Evolutionary conservation across 2,888 invertebrate genomes (phyloP).

Genomic region (Microdon myrmicae): DNA sequence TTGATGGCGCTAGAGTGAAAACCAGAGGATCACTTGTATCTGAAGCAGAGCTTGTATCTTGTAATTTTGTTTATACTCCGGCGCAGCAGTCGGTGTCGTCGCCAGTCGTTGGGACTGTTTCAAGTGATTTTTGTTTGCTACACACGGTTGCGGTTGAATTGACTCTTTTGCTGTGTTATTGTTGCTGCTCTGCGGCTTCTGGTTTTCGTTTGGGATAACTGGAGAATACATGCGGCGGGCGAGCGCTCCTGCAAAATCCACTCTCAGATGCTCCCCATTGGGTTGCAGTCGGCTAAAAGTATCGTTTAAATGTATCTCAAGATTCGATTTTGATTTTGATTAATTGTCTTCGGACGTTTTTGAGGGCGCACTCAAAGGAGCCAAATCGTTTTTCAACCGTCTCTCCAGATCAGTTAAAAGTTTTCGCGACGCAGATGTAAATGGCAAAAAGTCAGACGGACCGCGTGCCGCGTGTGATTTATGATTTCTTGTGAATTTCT

Average conservation of each 20-base stretch:
- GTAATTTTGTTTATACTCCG: conserved; percentile 31
- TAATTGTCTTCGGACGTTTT: conserved; percentile 25
- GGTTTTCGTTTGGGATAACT: conserved; percentile 25
- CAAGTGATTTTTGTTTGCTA: conserved; percentile 2
- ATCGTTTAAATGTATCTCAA: conserved; percentile 30
- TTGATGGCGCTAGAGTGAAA: conserved; percentile 9
- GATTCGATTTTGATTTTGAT: conserved; percentile 35
- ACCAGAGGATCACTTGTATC: conserved; percentile 14
- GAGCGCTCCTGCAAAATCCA: conserved; percentile 10
- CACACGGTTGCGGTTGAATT: conserved; percentile 1
- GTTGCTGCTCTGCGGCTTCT: conserved; percentile 29
- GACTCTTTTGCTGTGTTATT: background rate
- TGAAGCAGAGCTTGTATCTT: conserved; percentile 25
- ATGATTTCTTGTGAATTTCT: conserved; percentile 1
- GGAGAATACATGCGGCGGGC: conserved; percentile 33
- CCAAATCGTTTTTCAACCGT: no score
- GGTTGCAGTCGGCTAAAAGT: conserved; percentile 30
- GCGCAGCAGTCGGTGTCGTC: conserved; percentile 10
- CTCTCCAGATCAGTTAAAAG: no score
- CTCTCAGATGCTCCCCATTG: conserved; percentile 31
- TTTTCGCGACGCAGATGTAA: conserved; percentile 32
- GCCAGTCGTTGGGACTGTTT: background rate
- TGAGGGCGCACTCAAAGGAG: conserved; percentile 17
- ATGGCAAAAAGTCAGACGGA: conserved; percentile 10
- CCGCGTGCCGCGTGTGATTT: conserved; percentile 12